Percentiles rank a stretch among this genome's conserved stretches.
Conservation (phyloP, 2,888 invertebrate genomes). For the Rhodophaea formosa region DNA sequence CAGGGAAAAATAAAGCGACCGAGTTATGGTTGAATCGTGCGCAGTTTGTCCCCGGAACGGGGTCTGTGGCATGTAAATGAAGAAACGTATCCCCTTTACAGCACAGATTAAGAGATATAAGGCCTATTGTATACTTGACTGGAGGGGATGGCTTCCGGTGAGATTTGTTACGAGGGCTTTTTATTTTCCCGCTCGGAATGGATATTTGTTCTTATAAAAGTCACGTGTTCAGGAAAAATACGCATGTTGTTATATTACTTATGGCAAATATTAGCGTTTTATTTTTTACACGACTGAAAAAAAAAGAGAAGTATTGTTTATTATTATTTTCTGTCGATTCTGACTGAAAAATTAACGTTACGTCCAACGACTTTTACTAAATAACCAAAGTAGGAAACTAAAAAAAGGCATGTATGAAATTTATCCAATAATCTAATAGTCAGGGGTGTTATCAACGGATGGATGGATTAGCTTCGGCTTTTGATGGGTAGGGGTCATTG, state of each 20-base stretch:
- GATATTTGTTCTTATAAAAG: neutral
- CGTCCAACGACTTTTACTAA: too few relatives aligned
- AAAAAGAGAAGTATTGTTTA: too few relatives aligned
- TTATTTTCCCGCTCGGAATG: neutral
- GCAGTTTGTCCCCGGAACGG: conserved; percentile 32
- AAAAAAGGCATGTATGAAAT: too few relatives aligned
- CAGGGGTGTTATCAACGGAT: too few relatives aligned
- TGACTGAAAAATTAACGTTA: too few relatives aligned
- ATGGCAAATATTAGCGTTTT: too few relatives aligned
- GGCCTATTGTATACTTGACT: conserved; percentile 8
- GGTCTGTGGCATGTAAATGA: conserved; percentile 48
- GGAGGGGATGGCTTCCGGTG: conserved; percentile 11
- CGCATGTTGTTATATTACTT: neutral
- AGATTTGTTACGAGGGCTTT: conserved; percentile 8
- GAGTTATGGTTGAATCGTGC: conserved; percentile 49
- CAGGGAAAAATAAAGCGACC: conserved; percentile 38
- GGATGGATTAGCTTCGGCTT: too few relatives aligned
- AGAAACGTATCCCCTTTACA: conserved; percentile 48
- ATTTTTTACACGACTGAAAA: too few relatives aligned
- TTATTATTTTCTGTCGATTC: too few relatives aligned
- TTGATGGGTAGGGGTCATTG: too few relatives aligned
- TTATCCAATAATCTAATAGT: too few relatives aligned
- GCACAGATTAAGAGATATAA: conserved; percentile 35
- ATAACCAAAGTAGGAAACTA: too few relatives aligned
- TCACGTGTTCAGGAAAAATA: neutral